Conservation (phyloP, 2,797 vertebrate species). For the Gymnothorax javanicus region DNA sequence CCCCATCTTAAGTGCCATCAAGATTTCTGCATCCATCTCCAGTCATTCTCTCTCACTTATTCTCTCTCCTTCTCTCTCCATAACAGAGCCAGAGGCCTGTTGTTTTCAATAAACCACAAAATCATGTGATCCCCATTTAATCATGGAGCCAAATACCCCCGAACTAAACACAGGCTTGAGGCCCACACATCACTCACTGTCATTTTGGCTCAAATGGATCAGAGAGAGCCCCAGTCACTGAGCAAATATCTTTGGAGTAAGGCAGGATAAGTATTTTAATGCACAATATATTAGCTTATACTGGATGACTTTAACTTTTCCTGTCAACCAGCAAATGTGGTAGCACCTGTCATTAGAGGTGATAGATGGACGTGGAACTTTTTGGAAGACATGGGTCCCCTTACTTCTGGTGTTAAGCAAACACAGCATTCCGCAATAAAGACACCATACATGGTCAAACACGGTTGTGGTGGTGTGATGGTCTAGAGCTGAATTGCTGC, state of each 20-base stretch:
- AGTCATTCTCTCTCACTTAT: background rate
- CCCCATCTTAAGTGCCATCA: background rate
- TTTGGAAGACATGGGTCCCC: too few relatives aligned
- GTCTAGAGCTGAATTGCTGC: too few relatives aligned
- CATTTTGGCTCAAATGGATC: constrained; percentile 31
- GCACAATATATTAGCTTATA: background rate
- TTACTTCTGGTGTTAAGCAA: background rate
- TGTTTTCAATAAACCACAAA: constrained; percentile 45
- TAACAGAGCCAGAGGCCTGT: constrained; percentile 35
- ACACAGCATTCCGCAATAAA: too few relatives aligned
- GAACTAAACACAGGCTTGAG: constrained; percentile 35
- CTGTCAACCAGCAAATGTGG: background rate
- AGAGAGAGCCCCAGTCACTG: constrained; percentile 34
- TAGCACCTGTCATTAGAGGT: background rate
- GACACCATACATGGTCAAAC: too few relatives aligned
- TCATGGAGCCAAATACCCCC: constrained; percentile 44
- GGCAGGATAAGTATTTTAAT: background rate
- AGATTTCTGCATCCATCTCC: background rate
- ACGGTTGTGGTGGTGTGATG: too few relatives aligned
- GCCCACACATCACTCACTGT: constrained; percentile 35
- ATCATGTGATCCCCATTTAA: constrained; percentile 43
- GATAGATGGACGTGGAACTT: background rate
- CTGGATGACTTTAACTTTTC: background rate
- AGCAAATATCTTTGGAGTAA: background rate
- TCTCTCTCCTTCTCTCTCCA: constrained; percentile 7